A percentile compares a stretch with the other conserved stretches of the same genome.
Conservation (phyloP, 2,888 invertebrate genomes). For the Andrena trimmerana region DNA sequence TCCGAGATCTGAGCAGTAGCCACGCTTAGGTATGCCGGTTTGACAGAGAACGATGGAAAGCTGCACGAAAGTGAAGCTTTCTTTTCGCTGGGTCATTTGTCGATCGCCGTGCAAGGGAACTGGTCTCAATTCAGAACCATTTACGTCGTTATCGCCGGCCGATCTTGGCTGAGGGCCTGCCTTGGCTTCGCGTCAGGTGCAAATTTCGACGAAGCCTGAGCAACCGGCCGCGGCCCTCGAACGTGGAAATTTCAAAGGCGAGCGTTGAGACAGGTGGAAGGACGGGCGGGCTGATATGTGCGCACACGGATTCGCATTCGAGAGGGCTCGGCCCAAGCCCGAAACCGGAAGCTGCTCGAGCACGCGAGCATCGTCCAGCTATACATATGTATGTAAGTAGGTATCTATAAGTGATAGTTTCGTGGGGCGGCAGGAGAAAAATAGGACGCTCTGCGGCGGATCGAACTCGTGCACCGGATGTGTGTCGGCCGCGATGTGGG, state of each 20-base stretch:
- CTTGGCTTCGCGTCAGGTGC: slow-evolving; percentile 77
- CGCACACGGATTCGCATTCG: not conserved
- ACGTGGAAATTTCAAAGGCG: slow-evolving; percentile 41
- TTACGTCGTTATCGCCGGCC: slow-evolving; percentile 74
- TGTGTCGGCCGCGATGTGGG: slow-evolving; percentile 78
- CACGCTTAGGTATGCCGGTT: not conserved
- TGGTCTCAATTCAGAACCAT: slow-evolving; percentile 76
- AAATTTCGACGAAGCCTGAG: slow-evolving; percentile 53
- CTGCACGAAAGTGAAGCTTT: slow-evolving; percentile 7
- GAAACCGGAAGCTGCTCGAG: slow-evolving; percentile 78
- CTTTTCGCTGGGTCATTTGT: not conserved
- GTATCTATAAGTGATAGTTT: too few relatives aligned
- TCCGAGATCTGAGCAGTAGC: too few relatives aligned
- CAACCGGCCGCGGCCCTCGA: slow-evolving; percentile 28
- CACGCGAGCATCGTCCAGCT: slow-evolving; percentile 70
- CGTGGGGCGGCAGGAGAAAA: too few relatives aligned
- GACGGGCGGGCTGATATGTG: slow-evolving; percentile 21
- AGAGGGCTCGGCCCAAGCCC: slow-evolving; percentile 30
- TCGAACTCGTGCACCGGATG: slow-evolving; percentile 74
- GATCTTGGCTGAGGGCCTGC: slow-evolving; percentile 74
- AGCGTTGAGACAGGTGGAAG: slow-evolving; percentile 50
- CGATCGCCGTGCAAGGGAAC: slow-evolving; percentile 12
- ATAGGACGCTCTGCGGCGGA: slow-evolving; percentile 21
- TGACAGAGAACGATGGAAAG: not conserved
- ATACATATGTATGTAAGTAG: too few relatives aligned